phyloP scores from a whole-genome alignment of 2,888 invertebrate species.

The Orthosia gracilis region DNA sequence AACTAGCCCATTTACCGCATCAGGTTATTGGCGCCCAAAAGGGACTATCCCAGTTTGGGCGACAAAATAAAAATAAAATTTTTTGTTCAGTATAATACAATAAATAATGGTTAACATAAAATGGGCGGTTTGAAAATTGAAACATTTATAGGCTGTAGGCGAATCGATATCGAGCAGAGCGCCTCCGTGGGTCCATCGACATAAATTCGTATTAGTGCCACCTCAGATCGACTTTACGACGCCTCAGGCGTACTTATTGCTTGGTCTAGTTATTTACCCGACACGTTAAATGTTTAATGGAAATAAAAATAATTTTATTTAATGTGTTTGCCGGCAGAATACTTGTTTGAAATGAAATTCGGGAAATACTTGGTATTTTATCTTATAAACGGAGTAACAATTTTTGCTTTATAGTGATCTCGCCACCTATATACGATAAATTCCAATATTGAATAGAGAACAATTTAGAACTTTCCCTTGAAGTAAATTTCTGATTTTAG shows the following conservation, averaged over 20 bases:
- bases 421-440: too few species aligned
- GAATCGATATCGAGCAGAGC: conserved; percentile 84
- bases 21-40: conserved; percentile 16
- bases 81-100: conserved; percentile 57
- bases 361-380: not conserved
- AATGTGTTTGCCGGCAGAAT: conserved; percentile 45
- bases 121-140: conserved; percentile 84
- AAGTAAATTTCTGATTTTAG: too few species aligned
- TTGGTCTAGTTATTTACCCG: conserved; percentile 81
- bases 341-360: conserved; percentile 24
- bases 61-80: conserved; percentile 29
- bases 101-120: conserved; percentile 75
- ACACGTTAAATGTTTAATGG: conserved; percentile 80
- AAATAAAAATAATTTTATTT: conserved; percentile 73
- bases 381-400: not conserved
- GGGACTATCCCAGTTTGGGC: conserved; percentile 4
- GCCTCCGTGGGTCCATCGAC: conserved; percentile 84
- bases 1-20: not conserved
- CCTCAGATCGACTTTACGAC: conserved; percentile 90
- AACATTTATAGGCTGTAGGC: conserved; percentile 85
- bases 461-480: too few species aligned
- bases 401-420: not conserved
- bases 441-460: too few species aligned
- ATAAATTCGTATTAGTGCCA: conserved; percentile 91
- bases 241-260: conserved; percentile 87